These are phyloP conservation scores for Chymomyza fuscimana DNA, from an alignment of 2,888 invertebrate species.

Conservation along the genomic window DNA sequence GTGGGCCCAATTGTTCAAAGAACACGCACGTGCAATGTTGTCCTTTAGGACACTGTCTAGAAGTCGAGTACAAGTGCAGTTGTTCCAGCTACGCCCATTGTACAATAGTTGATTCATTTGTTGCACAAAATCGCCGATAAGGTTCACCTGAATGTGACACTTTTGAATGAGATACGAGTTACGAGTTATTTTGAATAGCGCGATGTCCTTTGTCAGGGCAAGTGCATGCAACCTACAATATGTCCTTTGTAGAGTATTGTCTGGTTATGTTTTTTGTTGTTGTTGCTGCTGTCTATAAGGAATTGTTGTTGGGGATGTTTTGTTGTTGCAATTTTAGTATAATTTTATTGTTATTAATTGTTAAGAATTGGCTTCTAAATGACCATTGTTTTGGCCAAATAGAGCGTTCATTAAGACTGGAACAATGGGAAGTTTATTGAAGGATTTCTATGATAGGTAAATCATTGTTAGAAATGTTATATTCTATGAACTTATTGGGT, in stretches of 20 bases:
- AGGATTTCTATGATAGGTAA: background rate
- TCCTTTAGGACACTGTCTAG: conserved; percentile 5
- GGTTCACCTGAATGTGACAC: conserved; percentile 45
- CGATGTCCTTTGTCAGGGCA: conserved; percentile 36
- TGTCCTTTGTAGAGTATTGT: conserved; percentile 21
- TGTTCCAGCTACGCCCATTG: conserved; percentile 52
- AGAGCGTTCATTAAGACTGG: background rate
- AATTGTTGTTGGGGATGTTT: conserved; percentile 37
- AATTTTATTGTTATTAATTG: conserved; percentile 74
- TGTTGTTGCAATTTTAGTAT: conserved; percentile 69
- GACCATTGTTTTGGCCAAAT: conserved; percentile 13
- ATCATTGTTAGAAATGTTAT: too few species aligned
- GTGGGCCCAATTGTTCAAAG: conserved; percentile 56
- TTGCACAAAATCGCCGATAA: conserved; percentile 36
- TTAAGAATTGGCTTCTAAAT: conserved; percentile 60
- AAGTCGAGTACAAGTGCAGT: conserved; percentile 55
- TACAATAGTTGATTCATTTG: conserved; percentile 23
- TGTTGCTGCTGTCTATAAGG: conserved; percentile 22
- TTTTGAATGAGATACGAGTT: conserved; percentile 56
- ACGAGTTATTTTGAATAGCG: conserved; percentile 71
- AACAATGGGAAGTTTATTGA: background rate
- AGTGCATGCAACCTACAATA: conserved; percentile 52
- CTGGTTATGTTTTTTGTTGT: conserved; percentile 23
- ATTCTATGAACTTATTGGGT: too few species aligned
- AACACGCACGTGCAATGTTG: conserved; percentile 63